Conservation (phyloP, 2,797 vertebrate genomes). For the Euphonia xanthogaster region DNA sequence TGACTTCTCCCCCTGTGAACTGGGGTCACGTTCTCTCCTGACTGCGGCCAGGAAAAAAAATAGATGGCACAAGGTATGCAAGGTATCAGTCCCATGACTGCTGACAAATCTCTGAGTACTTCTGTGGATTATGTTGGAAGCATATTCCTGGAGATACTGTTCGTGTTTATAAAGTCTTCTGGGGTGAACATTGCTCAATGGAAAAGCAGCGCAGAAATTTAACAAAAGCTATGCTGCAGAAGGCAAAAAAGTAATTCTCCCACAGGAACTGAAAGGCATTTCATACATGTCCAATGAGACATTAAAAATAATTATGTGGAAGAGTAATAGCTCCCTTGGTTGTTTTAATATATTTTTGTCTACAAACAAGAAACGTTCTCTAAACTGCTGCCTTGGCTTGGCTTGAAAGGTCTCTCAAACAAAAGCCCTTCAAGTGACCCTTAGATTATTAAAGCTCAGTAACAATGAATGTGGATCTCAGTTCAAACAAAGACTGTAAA, state of each 20-base stretch:
- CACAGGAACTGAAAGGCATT: slow-evolving; percentile 81
- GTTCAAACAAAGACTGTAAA: slow-evolving; percentile 51
- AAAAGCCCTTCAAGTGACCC: slow-evolving; percentile 78
- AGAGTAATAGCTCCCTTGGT: slow-evolving; percentile 85
- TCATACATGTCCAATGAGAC: slow-evolving; percentile 79
- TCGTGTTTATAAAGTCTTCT: slow-evolving; percentile 53
- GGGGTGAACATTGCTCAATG: slow-evolving; percentile 61
- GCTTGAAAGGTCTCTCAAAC: slow-evolving; percentile 83
- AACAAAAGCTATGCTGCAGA: slow-evolving; percentile 66
- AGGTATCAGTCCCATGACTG: not conserved
- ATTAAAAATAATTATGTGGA: slow-evolving; percentile 83
- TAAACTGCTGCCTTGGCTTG: slow-evolving; percentile 82
- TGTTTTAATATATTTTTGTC: slow-evolving; percentile 84
- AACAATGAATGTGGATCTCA: slow-evolving; percentile 68
- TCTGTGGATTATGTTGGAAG: not conserved
- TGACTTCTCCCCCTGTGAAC: not conserved
- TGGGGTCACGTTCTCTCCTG: not conserved
- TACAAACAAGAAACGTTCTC: slow-evolving; percentile 84
- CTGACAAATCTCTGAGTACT: not conserved
- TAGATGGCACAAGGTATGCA: not conserved
- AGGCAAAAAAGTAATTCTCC: slow-evolving; percentile 75
- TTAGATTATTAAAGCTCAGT: slow-evolving; percentile 68
- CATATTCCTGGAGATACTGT: slow-evolving; percentile 14
- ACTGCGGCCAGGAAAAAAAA: not conserved
- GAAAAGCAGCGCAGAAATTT: slow-evolving; percentile 61